Evolutionary conservation across 2,797 vertebrate genomes (phyloP), one percentile per base, ranked within the genome.

Genomic region (Lophius americanus): DNA sequence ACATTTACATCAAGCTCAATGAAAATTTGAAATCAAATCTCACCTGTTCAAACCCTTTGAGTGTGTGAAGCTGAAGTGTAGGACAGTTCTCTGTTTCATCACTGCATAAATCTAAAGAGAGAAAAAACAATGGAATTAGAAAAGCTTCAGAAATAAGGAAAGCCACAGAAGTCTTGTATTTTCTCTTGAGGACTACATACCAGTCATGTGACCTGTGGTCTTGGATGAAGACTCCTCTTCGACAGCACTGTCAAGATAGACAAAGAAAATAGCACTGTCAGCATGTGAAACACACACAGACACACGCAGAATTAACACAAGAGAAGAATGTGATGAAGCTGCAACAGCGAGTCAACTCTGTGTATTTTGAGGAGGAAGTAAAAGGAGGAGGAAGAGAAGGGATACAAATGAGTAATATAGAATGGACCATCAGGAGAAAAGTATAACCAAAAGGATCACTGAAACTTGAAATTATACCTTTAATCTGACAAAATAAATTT

Each of bases 21-120:
- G 7, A 50, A 6, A 11, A 47, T 23, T 64, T 9, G 48, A 33
- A 73, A 51, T 14, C 43, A 56, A 64, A 14, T 41, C 93, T 92
- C 86, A 98, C 97, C 96, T 97, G 95, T 80, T 98, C 96, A 32
- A 98, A 97, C 75, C 98, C 88, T 77, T 94, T 92, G 85, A 98
- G 92, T 7, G 96, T 96, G 89, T 98, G 96, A 1, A 94, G 94
- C 84, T 97, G 96, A 50, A 95, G 87, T 42, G 91, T 91, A 49
- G 93, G 94, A 68, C 92, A 89, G 75, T 93, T 94, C 61, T 94
- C 94, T 73, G 92, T 83, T 65, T 88, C 89, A 85, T 94, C 91
- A 47, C 84, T 84, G 23, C 91, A 88, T 83, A 94, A 86, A 90
- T 95, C 93, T 91, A 83, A 68, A 71, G 48, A 73, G 37, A 51